Evolutionary conservation across 2,888 invertebrate species (phyloP).

Genomic region (Diadromus collaris): DNA sequence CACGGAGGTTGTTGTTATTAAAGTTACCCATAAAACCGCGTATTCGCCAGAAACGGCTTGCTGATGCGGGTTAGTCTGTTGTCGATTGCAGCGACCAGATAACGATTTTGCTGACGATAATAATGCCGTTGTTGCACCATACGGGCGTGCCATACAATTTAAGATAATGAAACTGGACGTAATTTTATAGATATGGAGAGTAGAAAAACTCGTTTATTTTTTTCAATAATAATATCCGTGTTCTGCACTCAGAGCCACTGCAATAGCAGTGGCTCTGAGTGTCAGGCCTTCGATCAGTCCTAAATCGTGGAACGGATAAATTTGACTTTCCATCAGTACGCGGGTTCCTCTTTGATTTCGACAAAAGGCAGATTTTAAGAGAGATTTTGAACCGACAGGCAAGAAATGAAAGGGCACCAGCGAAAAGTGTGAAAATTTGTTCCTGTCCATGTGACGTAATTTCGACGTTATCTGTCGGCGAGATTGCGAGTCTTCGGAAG

Average conservation of each 20-base stretch:
- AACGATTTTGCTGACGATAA: background rate
- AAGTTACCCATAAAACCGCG: background rate
- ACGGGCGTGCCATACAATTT: background rate
- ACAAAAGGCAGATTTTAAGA: no score
- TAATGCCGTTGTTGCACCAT: background rate
- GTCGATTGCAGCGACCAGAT: background rate
- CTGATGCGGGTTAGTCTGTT: constrained; percentile 15
- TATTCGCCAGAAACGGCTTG: constrained; percentile 7
- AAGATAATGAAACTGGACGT: background rate
- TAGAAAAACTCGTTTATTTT: background rate
- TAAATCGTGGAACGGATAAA: constrained; percentile 69
- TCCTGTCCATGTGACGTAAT: background rate
- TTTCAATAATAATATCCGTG: background rate
- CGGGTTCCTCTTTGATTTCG: background rate
- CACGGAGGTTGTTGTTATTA: background rate
- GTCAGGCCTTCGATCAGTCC: constrained; percentile 73
- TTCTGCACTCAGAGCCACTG: no score
- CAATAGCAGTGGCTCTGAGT: no score
- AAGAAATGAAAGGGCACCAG: constrained; percentile 5
- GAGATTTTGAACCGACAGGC: constrained; percentile 47
- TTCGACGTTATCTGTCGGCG: background rate
- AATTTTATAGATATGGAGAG: background rate
- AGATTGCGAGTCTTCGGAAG: background rate
- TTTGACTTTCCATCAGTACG: constrained; percentile 73
- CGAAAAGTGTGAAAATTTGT: background rate